Evolutionary conservation across 2,888 invertebrate genomes (phyloP), one percentile per base, ranked within the genome.

Genomic region (Agonopterix alstromeriana): DNA sequence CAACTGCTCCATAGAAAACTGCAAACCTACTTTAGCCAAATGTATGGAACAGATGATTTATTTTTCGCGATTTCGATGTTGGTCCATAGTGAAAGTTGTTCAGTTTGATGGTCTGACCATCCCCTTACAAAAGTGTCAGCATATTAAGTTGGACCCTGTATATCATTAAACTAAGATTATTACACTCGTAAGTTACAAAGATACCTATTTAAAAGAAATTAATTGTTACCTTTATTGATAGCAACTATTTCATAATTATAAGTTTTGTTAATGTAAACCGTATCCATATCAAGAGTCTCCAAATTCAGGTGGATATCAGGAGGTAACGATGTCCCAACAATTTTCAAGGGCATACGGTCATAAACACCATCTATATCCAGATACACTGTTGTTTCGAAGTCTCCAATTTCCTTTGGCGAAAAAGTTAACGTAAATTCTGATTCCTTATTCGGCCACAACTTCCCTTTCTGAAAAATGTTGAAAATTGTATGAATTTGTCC

Each of bases 171-270:
- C 17, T 7, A 27, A 27, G 27, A 27, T 27, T 27, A 27, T 27
- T 27, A 5, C 27, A 27, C 27, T 27, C 27, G 5, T 27, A 27
- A 27, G 27, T 27, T 5, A 27, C 27, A 27, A 27, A 27, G 27
- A 7, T 5, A n/a, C n/a, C n/a, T n/a, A 27, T 27, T 27, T 5
- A 27, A 27, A 27, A 27, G 27, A 5, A 27, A 7, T 27, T 27
- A 27, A 8, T 38, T 38, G 38, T 40, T 71, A 90, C 91, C 91
- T 77, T 80, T 89, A 65, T 91, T 91, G n/a, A 76, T 79, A 14
- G 87, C 88, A 10, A 90, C 82, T 14, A 93, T 80, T 83, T 93
- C 92, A 58, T 91, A 93, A 57, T 90, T 80, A 62, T 93, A 91
- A 12, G 73, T 70, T 11, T 91, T 90, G 53, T 90, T 90, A 27